These are phyloP conservation scores for Nannospalax galili DNA, from an alignment of 2,113 vertebrate genomes.

Conservation along the genomic window DNA sequence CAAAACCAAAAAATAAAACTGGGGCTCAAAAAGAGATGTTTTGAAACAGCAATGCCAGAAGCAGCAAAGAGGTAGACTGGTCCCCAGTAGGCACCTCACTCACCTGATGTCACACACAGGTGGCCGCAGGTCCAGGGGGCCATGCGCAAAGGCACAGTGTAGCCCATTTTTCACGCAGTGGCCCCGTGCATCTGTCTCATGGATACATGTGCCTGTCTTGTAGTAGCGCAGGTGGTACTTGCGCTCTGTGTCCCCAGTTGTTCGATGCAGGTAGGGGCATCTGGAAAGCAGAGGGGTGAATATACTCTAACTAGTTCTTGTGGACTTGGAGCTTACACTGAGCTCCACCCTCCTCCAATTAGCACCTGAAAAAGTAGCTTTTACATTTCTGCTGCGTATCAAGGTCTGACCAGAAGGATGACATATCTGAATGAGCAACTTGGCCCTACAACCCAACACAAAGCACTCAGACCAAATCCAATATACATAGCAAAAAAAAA, in stretches of 20 bases:
- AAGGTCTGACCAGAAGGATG: fast-evolving
- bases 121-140: slow-evolving; percentile 94
- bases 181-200: slow-evolving; percentile 94
- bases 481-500: not conserved
- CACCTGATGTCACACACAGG: slow-evolving; percentile 95
- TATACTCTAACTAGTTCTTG: not conserved
- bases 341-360: not conserved
- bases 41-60: not conserved
- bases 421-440: too few relatives aligned
- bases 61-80: too few relatives aligned
- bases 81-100: not conserved
- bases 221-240: slow-evolving; percentile 98
- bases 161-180: slow-evolving; percentile 95
- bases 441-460: not conserved
- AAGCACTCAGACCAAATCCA: not conserved
- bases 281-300: slow-evolving; percentile 80
- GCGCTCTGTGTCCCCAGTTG: slow-evolving; percentile 95
- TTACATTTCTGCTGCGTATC: not conserved
- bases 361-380: not conserved
- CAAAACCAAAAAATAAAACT: not conserved
- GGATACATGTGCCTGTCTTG: slow-evolving; percentile 96
- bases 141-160: slow-evolving; percentile 96
- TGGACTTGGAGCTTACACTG: not conserved
- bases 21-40: not conserved
- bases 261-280: slow-evolving; percentile 95